Conservation (phyloP, 2,888 invertebrate genomes). For the Callinectes sapidus region DNA sequence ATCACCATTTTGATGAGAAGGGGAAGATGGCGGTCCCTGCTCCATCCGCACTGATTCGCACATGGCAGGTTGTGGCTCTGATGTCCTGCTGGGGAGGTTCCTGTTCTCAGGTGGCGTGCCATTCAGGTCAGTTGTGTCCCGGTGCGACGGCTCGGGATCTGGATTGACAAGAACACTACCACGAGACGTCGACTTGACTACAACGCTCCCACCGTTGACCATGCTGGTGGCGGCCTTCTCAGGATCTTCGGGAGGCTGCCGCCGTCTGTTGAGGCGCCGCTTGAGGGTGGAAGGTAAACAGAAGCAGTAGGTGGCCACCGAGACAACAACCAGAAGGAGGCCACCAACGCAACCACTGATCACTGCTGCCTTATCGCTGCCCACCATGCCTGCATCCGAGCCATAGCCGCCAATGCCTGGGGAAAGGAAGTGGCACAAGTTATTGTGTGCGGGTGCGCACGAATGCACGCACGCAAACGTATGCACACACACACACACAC, state of each 20-base stretch:
- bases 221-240: slow-evolving; percentile 60
- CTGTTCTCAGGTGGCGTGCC: slow-evolving; percentile 37
- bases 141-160: slow-evolving; percentile 42
- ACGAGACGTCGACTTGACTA: slow-evolving; percentile 64
- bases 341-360: slow-evolving; percentile 69
- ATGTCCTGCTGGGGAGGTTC: not conserved
- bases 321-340: slow-evolving; percentile 62
- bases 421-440: slow-evolving; percentile 30
- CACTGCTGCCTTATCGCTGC: slow-evolving; percentile 64
- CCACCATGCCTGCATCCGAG: slow-evolving; percentile 50
- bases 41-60: slow-evolving; percentile 49
- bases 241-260: slow-evolving; percentile 40
- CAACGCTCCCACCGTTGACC: slow-evolving; percentile 67
- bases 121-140: slow-evolving; percentile 22
- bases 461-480: slow-evolving; percentile 7
- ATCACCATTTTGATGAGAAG: slow-evolving; percentile 28
- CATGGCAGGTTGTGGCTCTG: slow-evolving; percentile 35
- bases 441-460: not conserved
- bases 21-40: not conserved
- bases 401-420: slow-evolving; percentile 63
- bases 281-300: slow-evolving; percentile 65
- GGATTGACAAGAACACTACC: slow-evolving; percentile 55
- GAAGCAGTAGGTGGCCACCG: slow-evolving; percentile 68
- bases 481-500: slow-evolving; percentile 25
- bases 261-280: slow-evolving; percentile 58